Percentiles rank a stretch among this genome's conserved stretches.
Evolutionary conservation across 1,140 invertebrate genomes (phyloP).

Genomic region (Drosophila orena): DNA sequence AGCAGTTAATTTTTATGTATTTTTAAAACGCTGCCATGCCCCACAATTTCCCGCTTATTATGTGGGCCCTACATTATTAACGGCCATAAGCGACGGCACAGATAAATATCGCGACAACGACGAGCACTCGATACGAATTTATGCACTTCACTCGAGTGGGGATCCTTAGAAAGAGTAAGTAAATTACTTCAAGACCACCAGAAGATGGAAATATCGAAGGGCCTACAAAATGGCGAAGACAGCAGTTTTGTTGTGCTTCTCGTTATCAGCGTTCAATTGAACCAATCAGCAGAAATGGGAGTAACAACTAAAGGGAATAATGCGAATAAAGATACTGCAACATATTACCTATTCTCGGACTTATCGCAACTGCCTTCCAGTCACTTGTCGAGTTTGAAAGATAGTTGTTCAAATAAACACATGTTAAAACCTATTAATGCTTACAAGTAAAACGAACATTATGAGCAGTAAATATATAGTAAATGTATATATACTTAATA

Average conservation of each 20-base stretch:
- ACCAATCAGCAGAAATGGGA: not conserved
- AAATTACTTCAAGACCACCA: slow-evolving; percentile 6
- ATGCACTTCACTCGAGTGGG: slow-evolving; percentile 49
- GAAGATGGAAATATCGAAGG: slow-evolving; percentile 21
- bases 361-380: too few relatives aligned
- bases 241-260: slow-evolving; percentile 11
- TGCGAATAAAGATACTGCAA: not conserved
- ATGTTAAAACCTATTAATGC: too few relatives aligned
- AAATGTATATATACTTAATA: too few relatives aligned
- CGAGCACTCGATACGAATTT: slow-evolving; percentile 44
- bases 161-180: slow-evolving; percentile 6
- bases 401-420: too few relatives aligned
- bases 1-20: slow-evolving; percentile 80
- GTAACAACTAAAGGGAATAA: not conserved
- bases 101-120: slow-evolving; percentile 51
- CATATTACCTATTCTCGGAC: too few relatives aligned
- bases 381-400: too few relatives aligned
- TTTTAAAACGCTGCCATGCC: slow-evolving; percentile 62
- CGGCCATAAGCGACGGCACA: slow-evolving; percentile 38
- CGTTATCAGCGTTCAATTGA: slow-evolving; percentile 48
- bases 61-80: slow-evolving; percentile 66
- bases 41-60: slow-evolving; percentile 50
- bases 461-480: too few relatives aligned
- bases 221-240: not conserved
- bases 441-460: too few relatives aligned